Evolutionary conservation across 2,113 vertebrate species (phyloP), one percentile per base, ranked within the genome.

Genomic region (Semicossyphus pulcher): DNA sequence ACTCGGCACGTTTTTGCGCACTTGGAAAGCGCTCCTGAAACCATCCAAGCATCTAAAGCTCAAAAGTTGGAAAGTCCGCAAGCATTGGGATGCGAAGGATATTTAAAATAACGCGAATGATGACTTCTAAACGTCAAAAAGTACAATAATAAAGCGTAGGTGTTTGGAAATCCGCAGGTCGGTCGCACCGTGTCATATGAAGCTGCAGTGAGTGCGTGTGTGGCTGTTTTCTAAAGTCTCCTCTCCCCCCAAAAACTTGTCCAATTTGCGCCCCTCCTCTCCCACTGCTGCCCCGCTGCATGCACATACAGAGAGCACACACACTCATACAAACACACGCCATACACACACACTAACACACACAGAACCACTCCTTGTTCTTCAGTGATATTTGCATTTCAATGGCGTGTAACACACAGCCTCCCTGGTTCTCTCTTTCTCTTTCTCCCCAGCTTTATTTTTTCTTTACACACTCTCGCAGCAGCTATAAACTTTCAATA

Each of bases 301-400:
- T 88, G 89, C 88, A 89, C 78, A 88, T 89, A 85, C 89, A 80
- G 87, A 7, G 49, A 62, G 45, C 70, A 76, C 84, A 78, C 84
- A 78, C 59, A 77, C 76, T 72, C 62, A 69, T 53, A 64, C 78
- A 80, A 74, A 78, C 72, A 72, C 77, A 79, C 80, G 60, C 77
- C 56, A 61, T 45, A 61, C 75, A 76, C 70, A 74, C 79, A 69
- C 79, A 65, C 76, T 57, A 79, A 86, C 82, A 88, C 88, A 89
- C 88, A 91, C 87, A 93, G 84, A 94, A 92, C 92, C 92, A 89
- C 93, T 93, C 92, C 93, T 93, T 94, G 93, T 94, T 94, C 94
- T 88, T 89, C 84, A 76, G 73, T 92, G 85, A 93, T 91, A 95
- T 95, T 95, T 94, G 93, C 93, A 95, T 95, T 94, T 94, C 92